Percentiles rank a stretch among this genome's conserved stretches.
phyloP scores from a whole-genome alignment of 2,888 invertebrate genomes.

The Lutraria lutraria region DNA sequence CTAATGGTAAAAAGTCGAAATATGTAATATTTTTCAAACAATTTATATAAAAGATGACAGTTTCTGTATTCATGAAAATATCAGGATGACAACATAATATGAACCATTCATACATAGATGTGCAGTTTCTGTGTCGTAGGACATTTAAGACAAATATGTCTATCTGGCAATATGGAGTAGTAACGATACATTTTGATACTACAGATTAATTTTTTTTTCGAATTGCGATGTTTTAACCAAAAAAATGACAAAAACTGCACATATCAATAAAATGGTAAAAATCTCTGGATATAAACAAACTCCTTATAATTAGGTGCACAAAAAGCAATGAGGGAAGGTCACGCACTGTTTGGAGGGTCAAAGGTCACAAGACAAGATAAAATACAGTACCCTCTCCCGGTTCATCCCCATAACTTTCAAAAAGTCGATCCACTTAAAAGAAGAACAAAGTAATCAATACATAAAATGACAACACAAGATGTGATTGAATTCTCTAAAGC shows the following conservation, averaged over 20 bases:
- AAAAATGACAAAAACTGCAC: not conserved
- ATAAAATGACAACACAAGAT: not conserved
- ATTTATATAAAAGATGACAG: not conserved
- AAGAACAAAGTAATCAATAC: slow-evolving; percentile 3
- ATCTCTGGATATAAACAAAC: not conserved
- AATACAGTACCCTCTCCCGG: slow-evolving; percentile 62
- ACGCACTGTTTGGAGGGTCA: slow-evolving; percentile 20
- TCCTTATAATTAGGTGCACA: not conserved
- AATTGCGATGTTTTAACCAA: not conserved
- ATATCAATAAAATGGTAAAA: not conserved
- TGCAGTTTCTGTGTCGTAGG: not conserved
- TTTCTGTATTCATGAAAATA: not conserved
- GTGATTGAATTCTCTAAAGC: not conserved
- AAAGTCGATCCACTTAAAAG: slow-evolving; percentile 59
- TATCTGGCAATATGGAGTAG: not conserved
- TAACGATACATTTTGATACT: not conserved
- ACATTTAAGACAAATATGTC: not conserved
- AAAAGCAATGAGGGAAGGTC: slow-evolving; percentile 18
- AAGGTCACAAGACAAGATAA: slow-evolving; percentile 14
- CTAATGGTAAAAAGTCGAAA: too few relatives aligned
- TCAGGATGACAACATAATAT: not conserved
- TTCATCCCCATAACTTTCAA: slow-evolving; percentile 58
- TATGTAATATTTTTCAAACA: too few relatives aligned
- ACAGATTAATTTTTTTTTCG: not conserved
- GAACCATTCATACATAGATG: not conserved